A percentile compares a stretch with the other conserved stretches of the same genome.
Conservation (phyloP, 2,888 invertebrate genomes). For the Aphrophora alni region DNA sequence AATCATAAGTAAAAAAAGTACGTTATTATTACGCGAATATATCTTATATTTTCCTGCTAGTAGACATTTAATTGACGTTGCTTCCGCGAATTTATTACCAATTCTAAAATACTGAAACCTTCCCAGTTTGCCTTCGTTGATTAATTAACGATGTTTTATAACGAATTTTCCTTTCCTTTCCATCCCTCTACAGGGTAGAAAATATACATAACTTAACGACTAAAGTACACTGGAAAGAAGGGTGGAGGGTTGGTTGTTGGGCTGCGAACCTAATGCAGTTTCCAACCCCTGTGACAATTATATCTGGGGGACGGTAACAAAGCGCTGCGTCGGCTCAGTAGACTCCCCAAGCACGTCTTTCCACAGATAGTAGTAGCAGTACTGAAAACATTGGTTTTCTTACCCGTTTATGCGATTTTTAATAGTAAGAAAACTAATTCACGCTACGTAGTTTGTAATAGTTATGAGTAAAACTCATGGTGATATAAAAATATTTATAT, state of each 20-base stretch:
- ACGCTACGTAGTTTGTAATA: too few species aligned
- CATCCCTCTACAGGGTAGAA: background rate
- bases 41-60: too few species aligned
- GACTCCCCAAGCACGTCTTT: background rate
- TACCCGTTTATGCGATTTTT: too few species aligned
- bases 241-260: background rate
- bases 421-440: too few species aligned
- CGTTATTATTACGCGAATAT: too few species aligned
- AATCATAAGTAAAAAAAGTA: too few species aligned
- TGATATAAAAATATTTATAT: too few species aligned
- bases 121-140: too few species aligned
- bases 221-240: background rate
- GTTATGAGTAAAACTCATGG: too few species aligned
- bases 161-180: background rate
- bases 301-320: slow-evolving; percentile 1
- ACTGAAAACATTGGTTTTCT: background rate
- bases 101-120: background rate
- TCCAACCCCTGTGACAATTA: slow-evolving; percentile 9
- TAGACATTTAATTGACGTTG: too few species aligned
- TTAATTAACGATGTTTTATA: background rate
- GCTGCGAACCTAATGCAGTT: background rate
- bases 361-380: background rate
- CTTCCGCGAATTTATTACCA: background rate
- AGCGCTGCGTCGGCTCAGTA: background rate
- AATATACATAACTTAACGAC: slow-evolving; percentile 6